Percentiles rank a stretch among this genome's conserved stretches.
Conservation (phyloP, 2,888 invertebrate genomes). For the Didymodactylos carnosus region DNA sequence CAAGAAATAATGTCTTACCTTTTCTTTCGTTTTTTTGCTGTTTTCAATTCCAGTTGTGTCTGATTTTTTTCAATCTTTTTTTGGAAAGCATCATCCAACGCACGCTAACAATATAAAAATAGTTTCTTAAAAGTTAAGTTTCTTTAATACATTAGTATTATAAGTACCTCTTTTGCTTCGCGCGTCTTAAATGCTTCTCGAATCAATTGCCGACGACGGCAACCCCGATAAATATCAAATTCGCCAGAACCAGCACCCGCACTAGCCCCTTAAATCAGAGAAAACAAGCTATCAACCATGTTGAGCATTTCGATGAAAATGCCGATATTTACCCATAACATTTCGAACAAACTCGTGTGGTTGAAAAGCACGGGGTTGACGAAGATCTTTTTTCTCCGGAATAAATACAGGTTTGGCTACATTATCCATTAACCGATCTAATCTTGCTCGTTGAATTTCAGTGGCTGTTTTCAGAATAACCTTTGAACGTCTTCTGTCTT, state of each 20-base stretch:
- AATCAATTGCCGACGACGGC: slow-evolving; percentile 81
- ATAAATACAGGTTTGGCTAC: not conserved
- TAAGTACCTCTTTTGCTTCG: slow-evolving; percentile 1
- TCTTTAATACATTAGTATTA: not conserved
- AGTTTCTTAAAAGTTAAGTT: not conserved
- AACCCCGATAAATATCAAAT: slow-evolving; percentile 89
- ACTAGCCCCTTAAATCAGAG: slow-evolving; percentile 50
- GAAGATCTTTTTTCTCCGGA: not conserved
- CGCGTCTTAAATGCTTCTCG: slow-evolving; percentile 45
- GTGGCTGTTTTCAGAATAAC: not conserved
- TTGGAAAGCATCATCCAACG: not conserved
- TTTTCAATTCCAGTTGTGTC: slow-evolving; percentile 17
- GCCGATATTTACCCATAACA: slow-evolving; percentile 10
- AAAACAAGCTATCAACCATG: not conserved
- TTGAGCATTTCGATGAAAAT: not conserved
- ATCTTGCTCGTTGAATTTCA: slow-evolving; percentile 3
- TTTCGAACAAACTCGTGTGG: slow-evolving; percentile 14
- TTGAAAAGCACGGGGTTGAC: slow-evolving; percentile 2
- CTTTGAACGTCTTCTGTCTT: not conserved
- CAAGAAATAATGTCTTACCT: slow-evolving; percentile 14
- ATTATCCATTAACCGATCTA: slow-evolving; percentile 8
- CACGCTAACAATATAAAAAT: not conserved
- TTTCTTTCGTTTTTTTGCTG: slow-evolving; percentile 14
- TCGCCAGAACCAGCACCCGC: slow-evolving; percentile 98
- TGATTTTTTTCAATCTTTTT: slow-evolving; percentile 15